phyloP scores from a whole-genome alignment of 2,113 vertebrate genomes.

The Mus pahari region DNA sequence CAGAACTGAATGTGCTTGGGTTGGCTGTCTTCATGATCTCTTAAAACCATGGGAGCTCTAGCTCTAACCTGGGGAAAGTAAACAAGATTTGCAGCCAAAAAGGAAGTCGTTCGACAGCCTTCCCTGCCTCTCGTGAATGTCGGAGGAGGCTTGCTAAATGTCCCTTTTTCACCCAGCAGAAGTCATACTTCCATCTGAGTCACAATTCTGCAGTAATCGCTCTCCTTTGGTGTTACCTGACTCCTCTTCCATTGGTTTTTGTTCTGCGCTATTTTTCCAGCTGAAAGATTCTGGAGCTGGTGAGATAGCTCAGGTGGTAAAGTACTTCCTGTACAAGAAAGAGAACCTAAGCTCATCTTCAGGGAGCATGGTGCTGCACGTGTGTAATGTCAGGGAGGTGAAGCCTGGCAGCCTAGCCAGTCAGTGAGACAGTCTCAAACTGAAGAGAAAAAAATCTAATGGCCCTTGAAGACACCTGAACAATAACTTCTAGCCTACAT shows the following conservation, averaged over 20 bases:
- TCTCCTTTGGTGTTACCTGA: slow-evolving; percentile 22
- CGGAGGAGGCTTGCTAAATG: slow-evolving; percentile 41
- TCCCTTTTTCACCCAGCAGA: not conserved
- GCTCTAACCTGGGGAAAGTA: slow-evolving; percentile 66
- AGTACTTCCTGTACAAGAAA: not conserved
- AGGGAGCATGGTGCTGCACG: not conserved
- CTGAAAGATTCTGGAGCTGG: not conserved
- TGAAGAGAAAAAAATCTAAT: too few relatives aligned
- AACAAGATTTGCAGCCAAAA: slow-evolving; percentile 53
- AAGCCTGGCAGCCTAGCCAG: not conserved
- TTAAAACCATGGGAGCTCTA: slow-evolving; percentile 37
- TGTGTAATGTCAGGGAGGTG: not conserved
- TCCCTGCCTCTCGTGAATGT: slow-evolving; percentile 45
- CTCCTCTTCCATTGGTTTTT: not conserved
- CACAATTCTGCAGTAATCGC: not conserved
- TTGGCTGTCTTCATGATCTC: slow-evolving; percentile 10
- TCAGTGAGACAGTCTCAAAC: not conserved
- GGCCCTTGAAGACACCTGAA: not conserved
- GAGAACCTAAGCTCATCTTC: not conserved
- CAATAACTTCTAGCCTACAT: not conserved
- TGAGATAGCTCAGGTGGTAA: not conserved
- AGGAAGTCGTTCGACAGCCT: slow-evolving; percentile 60
- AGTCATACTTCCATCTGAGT: slow-evolving; percentile 47
- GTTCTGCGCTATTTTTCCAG: not conserved
- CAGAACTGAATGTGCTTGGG: slow-evolving; percentile 26